Base-by-base conservation (phyloP, 2,888 invertebrate species). In the Athalia rosae region DNA sequence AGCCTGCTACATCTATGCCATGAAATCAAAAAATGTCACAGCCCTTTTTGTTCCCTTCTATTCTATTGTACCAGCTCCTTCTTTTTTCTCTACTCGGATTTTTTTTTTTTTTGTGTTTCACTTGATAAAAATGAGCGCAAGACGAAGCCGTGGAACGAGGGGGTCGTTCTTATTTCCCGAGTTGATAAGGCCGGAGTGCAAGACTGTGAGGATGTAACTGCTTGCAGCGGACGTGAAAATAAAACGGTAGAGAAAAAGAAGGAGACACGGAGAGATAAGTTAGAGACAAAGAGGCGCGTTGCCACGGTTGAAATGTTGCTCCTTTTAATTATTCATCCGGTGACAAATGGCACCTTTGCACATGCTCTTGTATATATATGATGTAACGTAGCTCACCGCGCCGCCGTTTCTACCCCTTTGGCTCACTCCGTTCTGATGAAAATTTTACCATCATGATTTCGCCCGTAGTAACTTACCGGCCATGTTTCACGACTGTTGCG, bases 381-480 rank as follows among this genome's bases (percentile, higher is more conserved):
- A 71, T 58, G 58, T 71, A 56, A 58, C 41, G 56, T 4, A 45
- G 71, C 58, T 56, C n/a, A 56, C 71, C 71, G 43, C 71, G 43
- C 58, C 53, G 5, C 28, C 28, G n/a, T 41, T 5, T 11, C 41
- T 11, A 62, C 41, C 11, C 7, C 6, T 28, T 28, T 13, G 56
- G 56, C 58, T 53, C 28, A 48, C 58, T 56, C 13, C 45, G 58
- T 56, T 71, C 71, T 71, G 58, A 71, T 71, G 71, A 71, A 71
- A 71, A 71, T 43, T 71, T 71, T 71, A 71, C 45, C 71, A 71
- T 58, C 71, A 58, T 71, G 69, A 71, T 71, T 71, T 71, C 58
- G 45, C 69, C 13, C 58, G 56, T 71, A 71, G 69, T 58, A 56
- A 58, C 56, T 28, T 28, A 28, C 28, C 28, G 2, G 8, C n/a